Evolutionary conservation across 2,113 vertebrate species (phyloP), one percentile per base, ranked within the genome.

Genomic region (Oenanthe melanoleuca): DNA sequence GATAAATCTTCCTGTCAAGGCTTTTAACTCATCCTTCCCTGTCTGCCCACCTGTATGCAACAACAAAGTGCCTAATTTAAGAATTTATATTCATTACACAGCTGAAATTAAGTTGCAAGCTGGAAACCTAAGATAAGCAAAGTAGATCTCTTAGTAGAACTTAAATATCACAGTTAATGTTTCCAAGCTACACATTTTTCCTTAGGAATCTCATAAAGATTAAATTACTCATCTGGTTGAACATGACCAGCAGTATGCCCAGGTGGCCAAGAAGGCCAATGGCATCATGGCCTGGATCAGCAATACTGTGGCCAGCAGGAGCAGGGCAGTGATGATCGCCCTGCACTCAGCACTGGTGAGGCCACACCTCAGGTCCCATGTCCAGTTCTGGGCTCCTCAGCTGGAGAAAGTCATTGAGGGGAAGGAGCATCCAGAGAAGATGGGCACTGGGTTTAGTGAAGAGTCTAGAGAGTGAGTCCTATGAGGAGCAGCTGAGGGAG

Each of bases 301-400:
- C 1, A 14, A 17, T 4, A 3, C 4, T 26, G 65, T 34, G 29
- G 21, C 40, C 49, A 56, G 57, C 20, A 71, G 34, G n/a, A 55
- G 1, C 3, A 34, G 6, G 28, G n/a, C 24, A 70, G n/a, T 6
- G n/a, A 40, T n/a, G n/a, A 5, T 17, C 5, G 16, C 1, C 13
- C 12, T n/a, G 8, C 2, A 24, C 8, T 47, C 0, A 0, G 24
- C 11, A 25, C 20, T 34, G 29, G 4, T 29, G 74, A 79, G 29
- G n/a, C 16, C 8, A 14, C 12, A 40, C 3, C 29, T 47, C 3
- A 2, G 40, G 7, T 70, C 5, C 24, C 11, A 2, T 11, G 16
- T 16, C 5, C 24, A 29, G 5, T 29, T 70, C 29, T 47, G 29
- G 28, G 15, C 5, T 5, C 10, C 38, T 38, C 33, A 28, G 23